These are phyloP conservation scores for Habroteleia sp. DNA, from an alignment of 2,888 invertebrate genomes.

Conservation along the genomic window DNA sequence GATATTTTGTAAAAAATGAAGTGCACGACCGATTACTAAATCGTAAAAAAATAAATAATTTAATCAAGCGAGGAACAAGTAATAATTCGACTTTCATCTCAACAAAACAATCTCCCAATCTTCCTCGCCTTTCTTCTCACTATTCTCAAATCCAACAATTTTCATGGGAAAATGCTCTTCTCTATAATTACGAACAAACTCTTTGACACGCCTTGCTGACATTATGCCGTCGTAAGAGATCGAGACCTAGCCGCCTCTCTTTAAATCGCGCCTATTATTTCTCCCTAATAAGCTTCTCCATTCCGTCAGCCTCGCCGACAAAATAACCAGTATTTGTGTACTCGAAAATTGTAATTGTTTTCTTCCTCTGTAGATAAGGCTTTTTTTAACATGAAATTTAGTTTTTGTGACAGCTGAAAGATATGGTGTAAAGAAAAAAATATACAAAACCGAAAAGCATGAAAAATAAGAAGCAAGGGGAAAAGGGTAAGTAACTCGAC, in stretches of 20 bases:
- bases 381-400: constrained; percentile 8
- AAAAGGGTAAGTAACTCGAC: constrained; percentile 58
- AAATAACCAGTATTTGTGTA: not conserved
- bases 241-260: constrained; percentile 10
- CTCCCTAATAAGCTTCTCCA: constrained; percentile 6
- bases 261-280: constrained; percentile 18
- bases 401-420: constrained; percentile 24
- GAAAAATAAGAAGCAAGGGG: constrained; percentile 9
- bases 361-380: constrained; percentile 13
- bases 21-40: too few relatives aligned
- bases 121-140: not conserved
- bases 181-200: constrained; percentile 14
- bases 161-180: constrained; percentile 6
- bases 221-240: constrained; percentile 8
- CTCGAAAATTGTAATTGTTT: constrained; percentile 26
- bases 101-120: too few relatives aligned
- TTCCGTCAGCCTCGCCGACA: constrained; percentile 6
- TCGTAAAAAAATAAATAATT: too few relatives aligned
- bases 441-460: constrained; percentile 6
- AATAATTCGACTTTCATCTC: too few relatives aligned
- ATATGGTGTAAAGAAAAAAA: constrained; percentile 4
- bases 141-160: constrained; percentile 2
- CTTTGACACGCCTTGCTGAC: constrained; percentile 31
- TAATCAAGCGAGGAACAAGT: too few relatives aligned
- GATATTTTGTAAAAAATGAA: too few relatives aligned